Base-by-base conservation (phyloP, 1,140 invertebrate genomes). In the Proctacanthus coquilletti region DNA sequence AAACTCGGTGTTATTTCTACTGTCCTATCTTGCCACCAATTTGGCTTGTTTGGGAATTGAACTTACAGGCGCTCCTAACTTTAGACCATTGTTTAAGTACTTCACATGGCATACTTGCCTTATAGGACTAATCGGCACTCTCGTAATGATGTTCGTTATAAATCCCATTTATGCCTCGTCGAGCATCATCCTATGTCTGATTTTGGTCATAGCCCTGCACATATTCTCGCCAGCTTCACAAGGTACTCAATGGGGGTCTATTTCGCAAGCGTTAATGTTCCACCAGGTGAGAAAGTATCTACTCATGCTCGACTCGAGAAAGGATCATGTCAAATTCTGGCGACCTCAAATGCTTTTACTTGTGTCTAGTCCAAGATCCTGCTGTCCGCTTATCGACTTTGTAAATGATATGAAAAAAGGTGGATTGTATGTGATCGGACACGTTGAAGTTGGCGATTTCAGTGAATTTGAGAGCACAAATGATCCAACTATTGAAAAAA, bases 261-360 rank as follows among this genome's bases (percentile, higher is more conserved):
- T 99, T 47, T 93, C 87, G 33, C 95, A 98, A 68, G 95, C 95
- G 10, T 70, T 98, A 4, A 97, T 98, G 53, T 98, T 98, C 61
- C 95, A 98, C 60, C 95, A 99, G 74, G 87, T 95, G 1, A 68
- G 95, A 27, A 98, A 99, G 61, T 98, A 98, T 62, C 66, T 99
- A 4, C 59, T 99, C 0, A 75, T 98, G 56, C 61, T 99, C 49
- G 95, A 99, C 62, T 83, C 83, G 3, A 71, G 95, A 4, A 95
- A 98, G 46, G 86, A 95, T 57, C 95, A 99, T 60, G 91, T 98
- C 1, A 98, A 98, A 65, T 98, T 93, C 62, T 99, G 96, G 96
- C 65, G 95, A 18, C 95, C 95, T 1, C 95, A 98, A 66, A 87
- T 99, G 60, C 60, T 99, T 8, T 62, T 98, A 2, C 69, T 99